These are phyloP conservation scores for Saturnia pavonia DNA, from an alignment of 2,888 invertebrate species.

Conservation along the genomic window DNA sequence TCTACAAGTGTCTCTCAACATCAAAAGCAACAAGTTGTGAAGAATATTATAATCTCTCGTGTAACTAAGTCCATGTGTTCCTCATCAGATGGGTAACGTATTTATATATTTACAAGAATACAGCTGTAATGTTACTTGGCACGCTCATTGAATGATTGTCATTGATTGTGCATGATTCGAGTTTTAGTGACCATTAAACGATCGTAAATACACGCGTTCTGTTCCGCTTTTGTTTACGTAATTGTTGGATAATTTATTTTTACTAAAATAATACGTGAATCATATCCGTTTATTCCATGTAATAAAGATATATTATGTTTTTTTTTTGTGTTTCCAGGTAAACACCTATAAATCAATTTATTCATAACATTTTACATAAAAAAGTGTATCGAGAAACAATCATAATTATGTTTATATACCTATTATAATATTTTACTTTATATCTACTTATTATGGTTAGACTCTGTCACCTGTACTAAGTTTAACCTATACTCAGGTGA, in stretches of 20 bases:
- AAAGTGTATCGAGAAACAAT: background rate
- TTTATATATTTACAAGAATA: slow-evolving; percentile 30
- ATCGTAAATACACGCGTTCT: slow-evolving; percentile 43
- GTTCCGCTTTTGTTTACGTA: slow-evolving; percentile 40
- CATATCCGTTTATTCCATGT: slow-evolving; percentile 18
- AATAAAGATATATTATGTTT: slow-evolving; percentile 7
- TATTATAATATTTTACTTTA: no score
- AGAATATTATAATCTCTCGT: background rate
- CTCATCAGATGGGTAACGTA: slow-evolving; percentile 4
- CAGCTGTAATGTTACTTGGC: slow-evolving; percentile 37
- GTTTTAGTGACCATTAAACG: slow-evolving; percentile 48
- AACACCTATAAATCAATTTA: background rate
- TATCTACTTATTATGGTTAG: no score
- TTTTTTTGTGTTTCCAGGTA: background rate
- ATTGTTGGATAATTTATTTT: slow-evolving; percentile 32
- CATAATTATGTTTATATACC: no score
- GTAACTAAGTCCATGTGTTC: slow-evolving; percentile 2
- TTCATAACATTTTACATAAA: background rate
- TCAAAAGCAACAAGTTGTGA: no score
- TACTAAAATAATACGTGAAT: slow-evolving; percentile 21
- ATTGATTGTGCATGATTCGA: slow-evolving; percentile 50
- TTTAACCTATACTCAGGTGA: no score
- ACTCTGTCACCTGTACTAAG: no score
- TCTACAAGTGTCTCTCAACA: no score
- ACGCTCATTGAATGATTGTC: slow-evolving; percentile 49